phyloP scores from a whole-genome alignment of 2,113 vertebrate species.

The Trinectes maculatus region DNA sequence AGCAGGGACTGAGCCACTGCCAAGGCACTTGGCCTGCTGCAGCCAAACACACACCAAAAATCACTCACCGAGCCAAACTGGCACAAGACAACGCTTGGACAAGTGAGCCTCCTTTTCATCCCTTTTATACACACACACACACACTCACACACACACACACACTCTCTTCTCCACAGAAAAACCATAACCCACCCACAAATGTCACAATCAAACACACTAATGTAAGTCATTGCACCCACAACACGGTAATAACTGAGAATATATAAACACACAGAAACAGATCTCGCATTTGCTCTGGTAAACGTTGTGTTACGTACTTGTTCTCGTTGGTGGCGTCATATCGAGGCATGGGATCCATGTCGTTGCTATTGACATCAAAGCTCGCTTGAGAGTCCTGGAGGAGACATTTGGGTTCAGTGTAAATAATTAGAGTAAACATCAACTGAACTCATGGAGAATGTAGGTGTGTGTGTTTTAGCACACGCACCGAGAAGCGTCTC shows the following conservation, averaged over 20 bases:
- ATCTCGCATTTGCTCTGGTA: neutral
- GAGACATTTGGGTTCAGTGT: constrained; percentile 13
- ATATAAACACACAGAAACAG: constrained; percentile 40
- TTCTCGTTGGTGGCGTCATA: constrained; percentile 99
- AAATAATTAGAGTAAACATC: constrained; percentile 1
- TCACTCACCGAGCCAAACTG: constrained; percentile 58
- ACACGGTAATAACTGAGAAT: constrained; percentile 35
- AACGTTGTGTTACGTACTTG: constrained; percentile 87
- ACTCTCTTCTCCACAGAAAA: constrained; percentile 25
- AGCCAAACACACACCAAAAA: constrained; percentile 67
- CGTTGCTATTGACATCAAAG: constrained; percentile 98
- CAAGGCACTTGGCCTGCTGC: constrained; percentile 70
- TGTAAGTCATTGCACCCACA: constrained; percentile 50
- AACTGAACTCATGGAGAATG: constrained; percentile 15
- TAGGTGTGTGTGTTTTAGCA: constrained; percentile 1
- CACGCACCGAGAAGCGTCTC: constrained; percentile 18
- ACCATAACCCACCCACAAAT: constrained; percentile 48
- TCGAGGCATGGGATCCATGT: constrained; percentile 97
- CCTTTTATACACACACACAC: neutral
- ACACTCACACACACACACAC: constrained; percentile 16
- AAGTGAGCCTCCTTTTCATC: constrained; percentile 14
- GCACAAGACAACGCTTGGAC: constrained; percentile 61
- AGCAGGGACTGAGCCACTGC: constrained; percentile 67
- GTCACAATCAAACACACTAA: constrained; percentile 50
- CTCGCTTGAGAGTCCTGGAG: constrained; percentile 94